A percentile compares a stretch with the other conserved stretches of the same genome.
Conservation (phyloP, 2,888 invertebrate genomes). For the Odontothrips loti region DNA sequence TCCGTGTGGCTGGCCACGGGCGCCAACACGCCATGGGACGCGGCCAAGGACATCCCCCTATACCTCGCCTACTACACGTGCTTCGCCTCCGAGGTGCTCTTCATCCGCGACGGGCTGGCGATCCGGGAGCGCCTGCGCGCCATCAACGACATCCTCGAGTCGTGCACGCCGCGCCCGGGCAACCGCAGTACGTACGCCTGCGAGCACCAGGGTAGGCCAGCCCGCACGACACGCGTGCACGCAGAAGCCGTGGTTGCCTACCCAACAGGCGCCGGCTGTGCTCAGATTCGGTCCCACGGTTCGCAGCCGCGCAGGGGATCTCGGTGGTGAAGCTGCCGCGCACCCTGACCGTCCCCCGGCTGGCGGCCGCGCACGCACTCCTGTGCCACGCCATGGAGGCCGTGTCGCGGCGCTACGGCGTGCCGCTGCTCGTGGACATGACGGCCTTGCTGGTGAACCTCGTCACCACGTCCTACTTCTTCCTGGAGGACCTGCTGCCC, state of each 20-base stretch:
- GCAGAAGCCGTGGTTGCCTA: no score
- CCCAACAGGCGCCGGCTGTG: no score
- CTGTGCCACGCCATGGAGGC: not conserved
- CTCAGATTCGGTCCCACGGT: not conserved
- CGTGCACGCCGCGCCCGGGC: not conserved
- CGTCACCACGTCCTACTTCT: conserved; percentile 9
- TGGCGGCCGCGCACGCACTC: conserved; percentile 1
- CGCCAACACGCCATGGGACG: not conserved
- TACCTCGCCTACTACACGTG: conserved; percentile 6
- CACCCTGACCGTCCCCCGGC: not conserved
- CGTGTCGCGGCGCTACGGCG: conserved; percentile 1
- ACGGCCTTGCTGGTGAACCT: conserved; percentile 9
- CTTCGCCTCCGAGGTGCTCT: not conserved
- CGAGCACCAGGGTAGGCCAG: no score
- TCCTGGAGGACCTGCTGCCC: conserved; percentile 14
- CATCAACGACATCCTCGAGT: not conserved
- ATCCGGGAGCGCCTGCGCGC: not conserved
- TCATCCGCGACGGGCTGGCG: conserved; percentile 9
- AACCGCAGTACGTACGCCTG: not conserved
- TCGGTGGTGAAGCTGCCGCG: not conserved
- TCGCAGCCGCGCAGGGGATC: not conserved
- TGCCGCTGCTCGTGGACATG: not conserved
- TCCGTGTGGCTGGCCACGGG: not conserved
- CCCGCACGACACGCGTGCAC: no score
- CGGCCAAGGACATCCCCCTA: not conserved